Evolutionary conservation across 2,113 vertebrate species (phyloP), one percentile per base, ranked within the genome.

Genomic region (Bolborhynchus lineola): DNA sequence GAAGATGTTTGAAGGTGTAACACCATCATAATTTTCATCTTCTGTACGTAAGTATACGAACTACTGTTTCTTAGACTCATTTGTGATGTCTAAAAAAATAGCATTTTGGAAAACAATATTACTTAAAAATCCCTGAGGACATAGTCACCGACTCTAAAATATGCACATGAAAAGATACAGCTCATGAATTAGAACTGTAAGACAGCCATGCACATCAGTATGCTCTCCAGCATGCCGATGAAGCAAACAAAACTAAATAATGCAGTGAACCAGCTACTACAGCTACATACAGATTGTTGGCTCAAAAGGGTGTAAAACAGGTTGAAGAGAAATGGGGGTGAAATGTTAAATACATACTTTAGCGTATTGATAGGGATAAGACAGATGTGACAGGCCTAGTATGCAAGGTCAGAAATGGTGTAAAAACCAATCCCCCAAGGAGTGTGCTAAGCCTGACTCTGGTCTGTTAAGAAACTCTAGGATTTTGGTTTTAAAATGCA

Each of bases 161-260:
- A 72, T 35, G 13, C 29, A 49, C 28, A 20, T 17, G 18, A 82
- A 70, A 20, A 71, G 55, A n/a, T 33, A 50, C 2, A 29, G 60
- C 14, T 69, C 72, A 74, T 0, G 2, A 81, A 67, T 70, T 42
- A 83, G 13, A 9, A 24, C 42, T 60, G 14, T 65, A 74, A 71
- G 60, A 64, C 46, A 84, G 28, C 29, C 8, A 2, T 2, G 13
- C 50, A 50, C 39, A 92, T 95, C 83, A 82, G 28, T 64, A 94
- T 95, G 96, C 83, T 81, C 52, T 39, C 28, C 50, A 81, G 42
- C 35, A 42, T 55, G 88, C 69, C 81, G 64, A 59, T 50, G 90
- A 75, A 92, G 64, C 68, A 95, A 93, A 91, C 65, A 91, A 78
- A 88, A 33, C 80, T 94, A 96, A 96, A 95, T 90, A 94, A 96